These are phyloP conservation scores for Syrista parreyssii DNA, from an alignment of 2,888 invertebrate genomes.

Conservation along the genomic window DNA sequence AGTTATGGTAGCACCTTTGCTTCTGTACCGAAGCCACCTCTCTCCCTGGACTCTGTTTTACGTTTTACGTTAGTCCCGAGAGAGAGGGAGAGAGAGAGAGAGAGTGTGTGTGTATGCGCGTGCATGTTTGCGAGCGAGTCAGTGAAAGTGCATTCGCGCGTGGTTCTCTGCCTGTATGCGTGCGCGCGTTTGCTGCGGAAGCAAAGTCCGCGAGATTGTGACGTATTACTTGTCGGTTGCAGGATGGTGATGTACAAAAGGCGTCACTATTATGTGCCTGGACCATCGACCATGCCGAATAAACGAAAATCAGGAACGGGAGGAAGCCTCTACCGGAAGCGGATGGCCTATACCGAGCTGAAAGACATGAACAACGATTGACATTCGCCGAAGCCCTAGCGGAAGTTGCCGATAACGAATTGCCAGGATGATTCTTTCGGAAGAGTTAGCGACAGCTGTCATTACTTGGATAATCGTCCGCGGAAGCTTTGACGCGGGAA, in stretches of 20 bases:
- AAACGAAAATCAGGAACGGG: constrained; percentile 34
- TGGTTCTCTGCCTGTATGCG: neutral
- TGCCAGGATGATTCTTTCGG: neutral
- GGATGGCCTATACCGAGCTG: constrained; percentile 61
- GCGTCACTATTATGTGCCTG: constrained; percentile 54
- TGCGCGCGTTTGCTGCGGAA: neutral
- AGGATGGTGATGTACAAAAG: constrained; percentile 62
- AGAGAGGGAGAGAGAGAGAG: neutral
- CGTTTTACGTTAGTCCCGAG: no score
- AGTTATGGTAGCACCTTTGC: neutral
- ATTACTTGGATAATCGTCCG: neutral
- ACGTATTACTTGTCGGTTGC: constrained; percentile 20
- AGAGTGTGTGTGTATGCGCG: no score
- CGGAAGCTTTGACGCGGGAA: neutral
- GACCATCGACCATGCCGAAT: constrained; percentile 52
- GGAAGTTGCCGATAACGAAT: neutral
- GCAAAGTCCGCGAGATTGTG: neutral
- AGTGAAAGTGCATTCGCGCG: neutral
- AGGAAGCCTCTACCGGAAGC: constrained; percentile 53
- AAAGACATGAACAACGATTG: constrained; percentile 64
- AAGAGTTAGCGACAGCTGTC: neutral
- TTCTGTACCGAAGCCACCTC: neutral
- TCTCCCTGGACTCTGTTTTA: no score
- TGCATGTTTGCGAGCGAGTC: no score
- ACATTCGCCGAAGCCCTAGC: constrained; percentile 38